Evolutionary conservation across 2,888 invertebrate species (phyloP).

Genomic region (Eupithecia inturbata): DNA sequence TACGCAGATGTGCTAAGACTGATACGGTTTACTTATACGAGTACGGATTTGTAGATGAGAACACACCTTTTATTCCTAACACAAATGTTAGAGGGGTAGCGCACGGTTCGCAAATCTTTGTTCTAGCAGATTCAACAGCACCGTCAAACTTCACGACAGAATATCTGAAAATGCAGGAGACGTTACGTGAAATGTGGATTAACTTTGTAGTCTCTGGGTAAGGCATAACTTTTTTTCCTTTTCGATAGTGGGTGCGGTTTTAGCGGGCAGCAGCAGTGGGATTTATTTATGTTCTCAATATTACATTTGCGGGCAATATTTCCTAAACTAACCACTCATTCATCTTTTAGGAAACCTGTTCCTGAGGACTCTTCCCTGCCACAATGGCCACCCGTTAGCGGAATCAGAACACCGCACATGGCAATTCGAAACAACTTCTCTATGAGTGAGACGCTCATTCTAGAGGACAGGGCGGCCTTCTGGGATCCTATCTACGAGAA

Average conservation of each 20-base stretch:
- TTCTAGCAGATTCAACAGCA: background rate
- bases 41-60: constrained; percentile 18
- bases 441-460: background rate
- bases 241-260: no score
- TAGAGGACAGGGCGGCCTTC: constrained; percentile 10
- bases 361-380: constrained; percentile 16
- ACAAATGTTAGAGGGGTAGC: constrained; percentile 5
- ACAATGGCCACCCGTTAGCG: constrained; percentile 6
- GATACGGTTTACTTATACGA: constrained; percentile 24
- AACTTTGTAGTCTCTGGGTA: constrained; percentile 12
- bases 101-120: background rate
- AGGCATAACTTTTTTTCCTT: background rate
- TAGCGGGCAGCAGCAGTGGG: no score
- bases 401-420: constrained; percentile 14
- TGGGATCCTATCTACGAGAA: constrained; percentile 20
- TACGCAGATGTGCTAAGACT: constrained; percentile 5
- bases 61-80: constrained; percentile 9
- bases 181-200: constrained; percentile 8
- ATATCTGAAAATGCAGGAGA: background rate
- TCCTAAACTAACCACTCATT: no score
- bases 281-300: no score
- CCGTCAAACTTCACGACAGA: background rate
- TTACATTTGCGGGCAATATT: no score
- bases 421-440: background rate
- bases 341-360: constrained; percentile 7